Percentiles rank a stretch among this genome's conserved stretches.
Conservation (phyloP, 2,113 vertebrate species). For the Phodopus roborovskii region DNA sequence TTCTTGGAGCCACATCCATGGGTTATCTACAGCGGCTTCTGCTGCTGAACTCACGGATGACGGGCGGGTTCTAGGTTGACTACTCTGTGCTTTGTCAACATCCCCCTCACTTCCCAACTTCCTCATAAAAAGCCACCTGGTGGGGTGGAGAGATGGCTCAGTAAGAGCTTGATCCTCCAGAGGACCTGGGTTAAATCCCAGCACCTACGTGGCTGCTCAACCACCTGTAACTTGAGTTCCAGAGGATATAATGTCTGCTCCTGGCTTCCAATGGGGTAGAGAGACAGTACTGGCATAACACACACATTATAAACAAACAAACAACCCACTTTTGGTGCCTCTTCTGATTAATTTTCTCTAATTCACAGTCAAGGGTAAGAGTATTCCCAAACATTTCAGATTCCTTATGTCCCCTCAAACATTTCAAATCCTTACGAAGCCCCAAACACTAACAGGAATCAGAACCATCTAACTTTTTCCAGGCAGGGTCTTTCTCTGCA, state of each 20-base stretch:
- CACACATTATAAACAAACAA: background rate
- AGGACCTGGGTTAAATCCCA: background rate
- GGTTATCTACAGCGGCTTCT: background rate
- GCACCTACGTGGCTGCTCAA: background rate
- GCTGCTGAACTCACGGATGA: constrained; percentile 17
- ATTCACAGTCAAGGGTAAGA: background rate
- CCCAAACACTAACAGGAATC: background rate
- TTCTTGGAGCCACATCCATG: constrained; percentile 48
- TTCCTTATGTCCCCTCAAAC: background rate
- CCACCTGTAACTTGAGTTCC: background rate
- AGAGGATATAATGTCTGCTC: background rate
- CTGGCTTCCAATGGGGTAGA: background rate
- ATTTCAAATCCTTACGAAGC: background rate
- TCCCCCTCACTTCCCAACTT: background rate
- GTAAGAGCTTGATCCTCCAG: background rate
- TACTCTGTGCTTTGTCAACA: background rate
- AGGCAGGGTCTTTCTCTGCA: background rate
- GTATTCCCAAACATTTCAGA: background rate
- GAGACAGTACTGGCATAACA: background rate
- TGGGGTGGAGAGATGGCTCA: background rate
- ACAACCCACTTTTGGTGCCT: background rate
- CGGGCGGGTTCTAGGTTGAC: background rate
- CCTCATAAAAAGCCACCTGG: background rate
- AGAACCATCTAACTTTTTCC: background rate
- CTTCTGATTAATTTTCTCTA: background rate